These are phyloP conservation scores for Cylindroiulus punctatus DNA, from an alignment of 2,888 invertebrate species.

Conservation along the genomic window DNA sequence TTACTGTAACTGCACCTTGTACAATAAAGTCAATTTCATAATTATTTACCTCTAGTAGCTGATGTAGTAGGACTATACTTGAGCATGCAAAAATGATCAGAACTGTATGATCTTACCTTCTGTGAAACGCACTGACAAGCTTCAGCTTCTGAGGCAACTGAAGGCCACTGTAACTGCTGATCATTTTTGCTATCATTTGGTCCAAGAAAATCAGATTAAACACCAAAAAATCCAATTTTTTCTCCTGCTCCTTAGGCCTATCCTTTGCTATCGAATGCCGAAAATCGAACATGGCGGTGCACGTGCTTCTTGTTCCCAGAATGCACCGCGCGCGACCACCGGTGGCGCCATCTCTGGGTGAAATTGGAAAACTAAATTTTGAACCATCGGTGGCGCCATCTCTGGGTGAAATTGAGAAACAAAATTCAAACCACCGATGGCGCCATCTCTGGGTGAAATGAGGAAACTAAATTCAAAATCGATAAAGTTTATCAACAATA, in stretches of 20 bases:
- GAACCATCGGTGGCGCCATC: not conserved
- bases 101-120: not conserved
- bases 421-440: not conserved
- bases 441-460: not conserved
- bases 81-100: too few relatives aligned
- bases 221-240: too few relatives aligned
- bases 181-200: not conserved
- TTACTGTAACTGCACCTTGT: conserved; percentile 11
- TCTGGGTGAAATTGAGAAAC: not conserved
- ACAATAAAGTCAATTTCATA: conserved; percentile 5
- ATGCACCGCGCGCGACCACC: not conserved
- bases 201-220: too few relatives aligned
- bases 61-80: too few relatives aligned
- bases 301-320: not conserved
- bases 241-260: too few relatives aligned
- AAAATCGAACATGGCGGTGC: not conserved
- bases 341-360: not conserved
- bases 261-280: not conserved
- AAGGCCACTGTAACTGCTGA: too few relatives aligned
- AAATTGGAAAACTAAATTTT: not conserved
- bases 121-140: not conserved
- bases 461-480: too few relatives aligned
- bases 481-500: too few relatives aligned
- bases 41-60: too few relatives aligned
- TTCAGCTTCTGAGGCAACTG: not conserved